phyloP scores from a whole-genome alignment of 2,797 vertebrate species.

The Anabacerthia variegaticeps region DNA sequence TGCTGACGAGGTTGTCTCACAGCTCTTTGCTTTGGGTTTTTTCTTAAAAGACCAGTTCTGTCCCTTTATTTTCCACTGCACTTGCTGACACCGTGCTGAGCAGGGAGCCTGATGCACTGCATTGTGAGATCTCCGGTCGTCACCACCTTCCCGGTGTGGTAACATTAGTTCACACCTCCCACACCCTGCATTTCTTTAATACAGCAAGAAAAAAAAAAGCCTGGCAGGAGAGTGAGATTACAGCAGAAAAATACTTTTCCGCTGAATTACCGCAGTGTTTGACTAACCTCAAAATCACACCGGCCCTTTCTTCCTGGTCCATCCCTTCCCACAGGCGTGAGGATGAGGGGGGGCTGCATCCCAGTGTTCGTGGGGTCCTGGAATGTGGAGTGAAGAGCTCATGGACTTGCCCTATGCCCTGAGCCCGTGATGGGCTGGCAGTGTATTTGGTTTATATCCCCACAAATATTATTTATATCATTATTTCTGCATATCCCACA shows the following conservation, averaged over 20 bases:
- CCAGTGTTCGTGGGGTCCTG: background rate
- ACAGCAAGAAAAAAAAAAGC: background rate
- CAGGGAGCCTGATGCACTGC: background rate
- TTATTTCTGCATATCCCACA: no score
- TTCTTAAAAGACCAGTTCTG: background rate
- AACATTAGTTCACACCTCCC: conserved; percentile 57
- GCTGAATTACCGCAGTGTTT: background rate
- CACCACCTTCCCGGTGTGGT: background rate
- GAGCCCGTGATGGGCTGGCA: fast-evolving
- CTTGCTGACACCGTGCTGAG: background rate
- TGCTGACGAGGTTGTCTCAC: conserved; percentile 10
- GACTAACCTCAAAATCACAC: background rate
- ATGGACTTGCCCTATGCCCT: fast-evolving
- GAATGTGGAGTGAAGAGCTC: fast-evolving
- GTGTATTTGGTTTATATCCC: background rate
- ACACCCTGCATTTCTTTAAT: background rate
- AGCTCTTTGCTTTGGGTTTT: background rate
- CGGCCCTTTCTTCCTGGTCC: background rate
- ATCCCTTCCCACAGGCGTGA: fast-evolving
- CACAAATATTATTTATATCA: no score
- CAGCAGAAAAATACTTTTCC: conserved; percentile 38
- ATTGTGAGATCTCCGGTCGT: background rate
- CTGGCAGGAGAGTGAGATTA: background rate
- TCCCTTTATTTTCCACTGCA: conserved; percentile 44
- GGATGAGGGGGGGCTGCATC: background rate